phyloP scores from a whole-genome alignment of 1,140 invertebrate species.

The Trachelipus rathkii region DNA sequence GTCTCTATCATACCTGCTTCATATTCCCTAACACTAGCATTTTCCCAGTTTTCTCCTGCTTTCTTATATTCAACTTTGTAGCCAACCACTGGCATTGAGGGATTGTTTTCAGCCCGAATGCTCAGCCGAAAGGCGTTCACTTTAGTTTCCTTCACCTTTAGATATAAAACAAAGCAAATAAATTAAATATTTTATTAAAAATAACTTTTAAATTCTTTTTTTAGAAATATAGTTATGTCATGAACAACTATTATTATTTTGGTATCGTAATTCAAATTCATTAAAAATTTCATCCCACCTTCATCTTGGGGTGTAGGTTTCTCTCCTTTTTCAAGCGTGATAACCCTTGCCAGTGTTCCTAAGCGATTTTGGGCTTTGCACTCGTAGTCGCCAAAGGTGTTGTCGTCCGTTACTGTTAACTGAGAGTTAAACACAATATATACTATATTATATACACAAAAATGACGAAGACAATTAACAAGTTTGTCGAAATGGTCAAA shows the following conservation, averaged over 20 bases:
- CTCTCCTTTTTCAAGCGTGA: constrained; percentile 53
- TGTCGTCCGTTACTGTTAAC: constrained; percentile 52
- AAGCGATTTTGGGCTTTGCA: constrained; percentile 56
- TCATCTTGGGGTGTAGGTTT: constrained; percentile 53
- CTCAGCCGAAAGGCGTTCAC: constrained; percentile 32
- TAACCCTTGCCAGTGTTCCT: constrained; percentile 54
- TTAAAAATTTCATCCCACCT: constrained; percentile 29
- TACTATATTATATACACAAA: no score
- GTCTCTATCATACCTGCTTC: constrained; percentile 33
- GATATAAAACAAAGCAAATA: neutral
- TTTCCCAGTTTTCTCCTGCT: constrained; percentile 38
- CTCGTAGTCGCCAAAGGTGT: constrained; percentile 55
- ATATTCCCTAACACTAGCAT: constrained; percentile 36
- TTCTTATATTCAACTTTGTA: constrained; percentile 45
- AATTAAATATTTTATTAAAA: no score
- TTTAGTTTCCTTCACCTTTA: constrained; percentile 36
- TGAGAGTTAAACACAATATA: constrained; percentile 44
- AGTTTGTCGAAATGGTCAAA: no score
- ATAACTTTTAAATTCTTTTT: no score
- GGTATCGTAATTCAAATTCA: neutral
- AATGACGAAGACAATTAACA: no score
- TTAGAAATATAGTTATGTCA: no score
- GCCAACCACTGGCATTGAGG: constrained; percentile 39
- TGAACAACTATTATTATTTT: neutral
- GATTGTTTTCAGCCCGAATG: constrained; percentile 29